Evolutionary conservation across 2,888 invertebrate species (phyloP), one percentile per base, ranked within the genome.

Genomic region (Monoplex corrugatus): DNA sequence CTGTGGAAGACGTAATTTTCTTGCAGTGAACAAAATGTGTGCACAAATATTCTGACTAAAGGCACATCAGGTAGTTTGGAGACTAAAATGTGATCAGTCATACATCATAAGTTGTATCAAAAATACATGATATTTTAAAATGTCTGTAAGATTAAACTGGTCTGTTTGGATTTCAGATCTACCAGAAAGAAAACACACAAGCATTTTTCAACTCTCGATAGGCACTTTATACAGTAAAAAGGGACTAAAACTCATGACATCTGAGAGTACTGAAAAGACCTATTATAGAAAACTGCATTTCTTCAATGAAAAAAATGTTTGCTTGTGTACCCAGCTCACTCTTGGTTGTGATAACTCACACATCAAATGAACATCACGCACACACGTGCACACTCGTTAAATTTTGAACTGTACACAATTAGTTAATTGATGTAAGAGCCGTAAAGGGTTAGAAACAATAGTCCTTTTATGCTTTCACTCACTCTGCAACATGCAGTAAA

Each of bases 101-200:
- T 16, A 50, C 50, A 8, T 16, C 57, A 80, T 28, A 40, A 28
- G 5, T 23, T 19, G 35, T 80, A 28, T 28, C 78, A 43, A 80
- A 43, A 80, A 80, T 80, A 80, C 32, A 40, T 5, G 3, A 13
- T 32, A 19, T n/a, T n/a, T n/a, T n/a, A n/a, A n/a, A n/a, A n/a
- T n/a, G n/a, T n/a, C n/a, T n/a, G n/a, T n/a, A n/a, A n/a, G n/a
- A n/a, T n/a, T n/a, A n/a, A n/a, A n/a, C n/a, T n/a, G n/a, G n/a
- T n/a, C n/a, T n/a, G 19, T 40, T 80, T 80, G 78, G 78, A 80
- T 80, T 80, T 80, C 78, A 80, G 43, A 23, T 43, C 32, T n/a
- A 75, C 16, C 19, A 38, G 38, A 75, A 75, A 80, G 3, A 43
- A 19, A 28, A 28, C 19, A 50, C 19, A 50, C 50, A 40, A 43